Evolutionary conservation across 2,797 vertebrate genomes (phyloP).

Genomic region (Brachyrhaphis roseni): DNA sequence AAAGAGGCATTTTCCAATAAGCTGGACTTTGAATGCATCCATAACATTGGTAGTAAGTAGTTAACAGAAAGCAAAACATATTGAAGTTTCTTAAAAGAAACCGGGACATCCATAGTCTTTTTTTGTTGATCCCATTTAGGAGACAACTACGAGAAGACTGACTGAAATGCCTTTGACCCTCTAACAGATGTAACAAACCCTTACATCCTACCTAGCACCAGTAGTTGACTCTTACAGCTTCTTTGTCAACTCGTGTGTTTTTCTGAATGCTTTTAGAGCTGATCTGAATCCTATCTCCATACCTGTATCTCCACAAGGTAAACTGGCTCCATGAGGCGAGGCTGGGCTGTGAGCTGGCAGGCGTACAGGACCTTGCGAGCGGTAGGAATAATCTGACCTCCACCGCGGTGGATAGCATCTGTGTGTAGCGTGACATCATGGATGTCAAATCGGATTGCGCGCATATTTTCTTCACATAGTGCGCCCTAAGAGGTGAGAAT

Average conservation of each 20-base stretch:
- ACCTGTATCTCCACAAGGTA: constrained; percentile 99
- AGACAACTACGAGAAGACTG: background rate
- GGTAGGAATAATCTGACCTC: constrained; percentile 96
- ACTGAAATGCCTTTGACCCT: background rate
- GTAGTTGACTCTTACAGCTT: background rate
- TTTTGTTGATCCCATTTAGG: background rate
- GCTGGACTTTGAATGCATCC: background rate
- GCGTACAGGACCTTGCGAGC: constrained; percentile 91
- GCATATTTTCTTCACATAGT: constrained; percentile 96
- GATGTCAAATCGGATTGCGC: constrained; percentile 88
- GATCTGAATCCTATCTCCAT: background rate
- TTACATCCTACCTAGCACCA: background rate
- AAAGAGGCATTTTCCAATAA: background rate
- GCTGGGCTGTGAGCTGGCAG: constrained; percentile 90
- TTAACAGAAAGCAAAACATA: background rate
- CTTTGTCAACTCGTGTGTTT: background rate
- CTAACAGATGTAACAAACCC: background rate
- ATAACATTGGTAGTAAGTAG: background rate
- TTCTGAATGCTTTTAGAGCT: background rate
- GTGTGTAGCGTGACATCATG: constrained; percentile 94
- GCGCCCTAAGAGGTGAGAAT: constrained; percentile 79
- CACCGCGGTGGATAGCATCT: constrained; percentile 93
- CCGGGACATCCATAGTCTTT: background rate
- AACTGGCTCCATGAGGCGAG: constrained; percentile 93
- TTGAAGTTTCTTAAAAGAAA: background rate